A percentile compares a stretch with the other conserved stretches of the same genome.
Evolutionary conservation across 1,140 invertebrate genomes (phyloP).

Genomic region (Vanessa tameamea): DNA sequence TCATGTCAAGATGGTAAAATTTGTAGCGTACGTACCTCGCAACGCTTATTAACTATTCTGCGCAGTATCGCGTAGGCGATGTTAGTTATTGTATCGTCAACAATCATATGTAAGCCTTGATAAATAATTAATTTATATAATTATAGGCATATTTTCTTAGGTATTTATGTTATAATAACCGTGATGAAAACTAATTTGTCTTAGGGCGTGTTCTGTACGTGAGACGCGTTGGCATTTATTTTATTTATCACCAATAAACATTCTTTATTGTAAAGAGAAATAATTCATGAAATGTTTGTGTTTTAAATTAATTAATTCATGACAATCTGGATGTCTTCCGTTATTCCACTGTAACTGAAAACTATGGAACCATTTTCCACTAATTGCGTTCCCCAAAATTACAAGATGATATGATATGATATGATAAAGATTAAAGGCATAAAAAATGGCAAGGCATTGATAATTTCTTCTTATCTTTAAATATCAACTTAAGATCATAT

Average conservation of each 20-base stretch:
- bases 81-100: slow-evolving; percentile 38
- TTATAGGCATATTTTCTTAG: slow-evolving; percentile 36
- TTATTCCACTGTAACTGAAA: no score
- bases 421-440: no score
- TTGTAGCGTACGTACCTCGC: slow-evolving; percentile 43
- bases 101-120: slow-evolving; percentile 30
- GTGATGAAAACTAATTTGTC: slow-evolving; percentile 30
- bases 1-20: slow-evolving; percentile 44
- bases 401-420: no score
- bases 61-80: slow-evolving; percentile 46
- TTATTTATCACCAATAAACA: background rate
- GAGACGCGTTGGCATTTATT: slow-evolving; percentile 3
- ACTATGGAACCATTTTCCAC: no score
- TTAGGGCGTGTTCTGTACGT: slow-evolving; percentile 18
- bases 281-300: background rate
- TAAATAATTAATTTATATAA: slow-evolving; percentile 40
- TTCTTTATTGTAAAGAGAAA: background rate
- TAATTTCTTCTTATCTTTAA: no score
- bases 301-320: no score
- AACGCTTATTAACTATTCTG: slow-evolving; percentile 43
- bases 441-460: no score
- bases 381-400: no score
- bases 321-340: no score
- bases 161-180: slow-evolving; percentile 30
- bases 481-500: no score